phyloP scores from a whole-genome alignment of 2,888 invertebrate genomes.

The Deroplatys truncata region DNA sequence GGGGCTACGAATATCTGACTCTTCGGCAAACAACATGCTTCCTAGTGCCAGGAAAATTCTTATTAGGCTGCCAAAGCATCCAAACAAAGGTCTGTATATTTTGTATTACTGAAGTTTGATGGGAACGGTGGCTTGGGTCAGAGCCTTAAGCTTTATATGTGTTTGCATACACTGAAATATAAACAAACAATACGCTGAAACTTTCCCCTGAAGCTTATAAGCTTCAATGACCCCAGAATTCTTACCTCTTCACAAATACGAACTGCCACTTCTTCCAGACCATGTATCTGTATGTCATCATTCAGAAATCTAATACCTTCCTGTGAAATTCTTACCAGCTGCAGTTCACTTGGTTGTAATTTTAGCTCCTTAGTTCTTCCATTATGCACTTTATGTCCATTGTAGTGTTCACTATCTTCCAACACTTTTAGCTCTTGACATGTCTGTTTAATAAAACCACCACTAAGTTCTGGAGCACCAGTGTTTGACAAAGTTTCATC shows the following conservation, averaged over 20 bases:
- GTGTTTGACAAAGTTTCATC: neutral
- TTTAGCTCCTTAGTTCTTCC: neutral
- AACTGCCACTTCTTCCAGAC: slow-evolving; percentile 46
- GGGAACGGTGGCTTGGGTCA: no score
- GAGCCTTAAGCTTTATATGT: no score
- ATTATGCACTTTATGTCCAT: neutral
- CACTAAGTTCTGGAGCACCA: neutral
- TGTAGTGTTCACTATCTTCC: neutral
- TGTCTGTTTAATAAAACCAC: neutral
- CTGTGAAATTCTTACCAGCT: slow-evolving; percentile 16
- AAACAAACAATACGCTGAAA: no score
- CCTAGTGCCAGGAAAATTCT: no score
- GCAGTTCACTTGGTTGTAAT: slow-evolving; percentile 13
- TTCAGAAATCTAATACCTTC: slow-evolving; percentile 49
- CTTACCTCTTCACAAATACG: slow-evolving; percentile 42
- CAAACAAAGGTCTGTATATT: no score
- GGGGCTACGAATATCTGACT: no score
- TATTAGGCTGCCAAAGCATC: no score
- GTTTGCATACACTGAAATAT: no score
- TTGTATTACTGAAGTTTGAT: no score
- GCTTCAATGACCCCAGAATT: slow-evolving; percentile 6
- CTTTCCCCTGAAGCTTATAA: no score
- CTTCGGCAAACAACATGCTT: no score
- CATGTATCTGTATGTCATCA: slow-evolving; percentile 48
- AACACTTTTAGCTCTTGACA: neutral